Evolutionary conservation across 2,113 vertebrate genomes (phyloP).

Genomic region (Calcarius ornatus): DNA sequence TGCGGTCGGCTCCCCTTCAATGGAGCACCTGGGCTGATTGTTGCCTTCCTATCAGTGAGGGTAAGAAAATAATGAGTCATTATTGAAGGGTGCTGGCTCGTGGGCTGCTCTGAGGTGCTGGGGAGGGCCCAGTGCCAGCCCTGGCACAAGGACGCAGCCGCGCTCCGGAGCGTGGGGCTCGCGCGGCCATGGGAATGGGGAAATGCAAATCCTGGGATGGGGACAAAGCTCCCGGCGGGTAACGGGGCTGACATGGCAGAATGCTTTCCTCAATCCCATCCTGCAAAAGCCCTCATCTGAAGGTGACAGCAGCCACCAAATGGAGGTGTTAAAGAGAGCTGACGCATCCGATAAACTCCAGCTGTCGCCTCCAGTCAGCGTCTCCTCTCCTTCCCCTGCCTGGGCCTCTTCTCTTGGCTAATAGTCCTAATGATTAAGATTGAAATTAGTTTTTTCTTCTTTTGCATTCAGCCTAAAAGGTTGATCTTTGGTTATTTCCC

Average conservation of each 20-base stretch:
- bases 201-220: not conserved
- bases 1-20: not conserved
- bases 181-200: rapidly evolving
- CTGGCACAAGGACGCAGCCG: not conserved
- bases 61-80: not conserved
- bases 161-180: rapidly evolving
- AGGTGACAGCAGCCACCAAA: conserved; percentile 55
- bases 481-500: not conserved
- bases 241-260: not conserved
- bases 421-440: not conserved
- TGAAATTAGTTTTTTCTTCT: not conserved
- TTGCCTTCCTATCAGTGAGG: not conserved
- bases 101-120: not conserved
- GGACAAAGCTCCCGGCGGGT: not conserved
- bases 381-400: not conserved
- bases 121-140: not conserved
- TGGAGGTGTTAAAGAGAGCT: conserved; percentile 55
- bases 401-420: conserved; percentile 6
- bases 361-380: conserved; percentile 48
- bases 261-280: not conserved
- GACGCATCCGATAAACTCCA: conserved; percentile 53
- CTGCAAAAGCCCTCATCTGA: not conserved
- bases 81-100: not conserved
- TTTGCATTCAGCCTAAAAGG: not conserved
- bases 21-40: not conserved